These are phyloP conservation scores for Columba janthina DNA, from an alignment of 2,113 vertebrate genomes.

Conservation along the genomic window DNA sequence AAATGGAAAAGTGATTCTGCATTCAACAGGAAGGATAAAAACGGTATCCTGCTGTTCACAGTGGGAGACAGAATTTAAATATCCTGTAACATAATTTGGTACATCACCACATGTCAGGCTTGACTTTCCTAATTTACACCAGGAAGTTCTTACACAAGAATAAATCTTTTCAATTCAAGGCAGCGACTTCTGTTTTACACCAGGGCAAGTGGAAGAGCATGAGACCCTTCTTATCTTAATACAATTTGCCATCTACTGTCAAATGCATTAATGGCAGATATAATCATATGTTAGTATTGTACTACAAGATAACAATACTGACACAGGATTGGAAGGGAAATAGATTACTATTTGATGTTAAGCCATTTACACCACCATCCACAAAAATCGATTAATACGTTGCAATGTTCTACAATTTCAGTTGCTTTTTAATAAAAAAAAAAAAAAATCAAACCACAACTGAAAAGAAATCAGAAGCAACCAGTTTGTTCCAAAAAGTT, in stretches of 20 bases:
- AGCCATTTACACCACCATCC: background rate
- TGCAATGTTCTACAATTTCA: slow-evolving; percentile 56
- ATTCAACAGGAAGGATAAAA: slow-evolving; percentile 70
- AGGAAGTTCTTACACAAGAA: slow-evolving; percentile 20
- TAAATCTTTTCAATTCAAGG: background rate
- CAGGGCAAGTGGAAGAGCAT: background rate
- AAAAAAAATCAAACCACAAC: slow-evolving; percentile 47
- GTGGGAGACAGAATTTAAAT: slow-evolving; percentile 69
- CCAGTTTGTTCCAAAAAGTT: background rate
- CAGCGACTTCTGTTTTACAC: slow-evolving; percentile 22
- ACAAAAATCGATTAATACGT: slow-evolving; percentile 63
- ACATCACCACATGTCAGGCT: slow-evolving; percentile 59
- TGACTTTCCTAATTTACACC: slow-evolving; percentile 60
- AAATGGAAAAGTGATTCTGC: slow-evolving; percentile 47
- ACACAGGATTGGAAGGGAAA: background rate
- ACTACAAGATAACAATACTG: background rate
- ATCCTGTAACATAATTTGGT: slow-evolving; percentile 70
- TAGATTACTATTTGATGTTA: background rate
- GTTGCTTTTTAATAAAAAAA: slow-evolving; percentile 74
- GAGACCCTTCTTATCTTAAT: background rate
- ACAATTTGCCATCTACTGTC: slow-evolving; percentile 47
- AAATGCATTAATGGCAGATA: slow-evolving; percentile 47
- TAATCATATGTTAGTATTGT: background rate
- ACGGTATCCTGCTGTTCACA: slow-evolving; percentile 66
- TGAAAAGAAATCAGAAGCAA: slow-evolving; percentile 52